These are phyloP conservation scores for Seira ritae DNA, from an alignment of 2,888 invertebrate genomes.

Conservation along the genomic window DNA sequence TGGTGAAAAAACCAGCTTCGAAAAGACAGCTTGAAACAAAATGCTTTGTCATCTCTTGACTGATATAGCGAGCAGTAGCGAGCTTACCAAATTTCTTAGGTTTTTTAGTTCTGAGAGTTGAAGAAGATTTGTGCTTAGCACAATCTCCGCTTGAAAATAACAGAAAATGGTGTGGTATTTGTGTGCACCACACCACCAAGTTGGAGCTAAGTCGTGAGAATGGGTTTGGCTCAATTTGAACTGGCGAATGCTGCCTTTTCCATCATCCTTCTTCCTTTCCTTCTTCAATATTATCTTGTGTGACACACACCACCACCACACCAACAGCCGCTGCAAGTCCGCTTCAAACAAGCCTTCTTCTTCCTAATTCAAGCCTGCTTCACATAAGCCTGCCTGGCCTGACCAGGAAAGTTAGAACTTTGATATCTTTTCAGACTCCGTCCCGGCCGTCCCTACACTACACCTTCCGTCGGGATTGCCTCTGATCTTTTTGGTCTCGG, in stretches of 20 bases:
- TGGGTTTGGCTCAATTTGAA: constrained; percentile 45
- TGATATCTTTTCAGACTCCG: constrained; percentile 39
- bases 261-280: background rate
- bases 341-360: too few relatives aligned
- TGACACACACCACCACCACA: constrained; percentile 1
- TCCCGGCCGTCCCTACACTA: constrained; percentile 45
- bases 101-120: too few relatives aligned
- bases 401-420: constrained; percentile 38
- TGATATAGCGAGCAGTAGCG: too few relatives aligned
- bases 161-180: constrained; percentile 52
- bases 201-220: constrained; percentile 34
- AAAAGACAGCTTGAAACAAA: too few relatives aligned
- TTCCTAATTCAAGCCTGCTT: background rate
- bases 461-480: constrained; percentile 35
- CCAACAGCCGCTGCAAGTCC: too few relatives aligned
- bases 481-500: constrained; percentile 27
- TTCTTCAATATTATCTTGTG: background rate
- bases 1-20: too few relatives aligned
- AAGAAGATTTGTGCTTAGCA: constrained; percentile 23
- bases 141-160: constrained; percentile 43
- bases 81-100: too few relatives aligned
- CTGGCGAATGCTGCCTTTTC: constrained; percentile 38
- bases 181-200: constrained; percentile 44
- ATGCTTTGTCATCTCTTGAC: too few relatives aligned
- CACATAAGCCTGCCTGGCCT: constrained; percentile 24